phyloP scores from a whole-genome alignment of 1,140 invertebrate genomes.

The Belonocnema kinseyi region DNA sequence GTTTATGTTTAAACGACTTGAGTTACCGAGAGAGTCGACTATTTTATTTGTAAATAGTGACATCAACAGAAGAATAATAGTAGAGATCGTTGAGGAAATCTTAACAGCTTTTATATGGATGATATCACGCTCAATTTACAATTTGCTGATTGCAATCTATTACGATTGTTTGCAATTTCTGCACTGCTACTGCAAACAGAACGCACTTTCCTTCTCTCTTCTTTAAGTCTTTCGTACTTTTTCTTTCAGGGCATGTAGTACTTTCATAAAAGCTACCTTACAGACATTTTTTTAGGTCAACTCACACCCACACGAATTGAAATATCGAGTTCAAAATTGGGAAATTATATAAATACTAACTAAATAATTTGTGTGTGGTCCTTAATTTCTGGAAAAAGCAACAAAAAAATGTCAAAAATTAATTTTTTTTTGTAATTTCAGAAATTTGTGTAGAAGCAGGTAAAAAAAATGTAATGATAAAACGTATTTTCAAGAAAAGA shows the following conservation, averaged over 20 bases:
- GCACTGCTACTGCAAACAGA: background rate
- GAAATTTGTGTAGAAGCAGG: too few species aligned
- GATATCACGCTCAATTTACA: constrained; percentile 59
- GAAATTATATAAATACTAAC: too few species aligned
- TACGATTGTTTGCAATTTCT: background rate
- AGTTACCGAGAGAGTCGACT: constrained; percentile 57
- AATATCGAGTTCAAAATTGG: too few species aligned
- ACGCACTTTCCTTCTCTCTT: background rate
- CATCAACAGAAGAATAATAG: constrained; percentile 53
- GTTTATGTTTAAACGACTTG: constrained; percentile 16
- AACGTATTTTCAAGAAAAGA: too few species aligned
- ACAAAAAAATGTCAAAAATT: too few species aligned
- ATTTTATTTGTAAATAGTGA: constrained; percentile 61
- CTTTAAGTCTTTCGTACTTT: background rate
- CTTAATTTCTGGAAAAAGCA: too few species aligned
- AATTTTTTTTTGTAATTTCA: too few species aligned
- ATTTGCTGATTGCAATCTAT: constrained; percentile 35
- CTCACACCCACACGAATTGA: too few species aligned
- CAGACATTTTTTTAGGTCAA: too few species aligned
- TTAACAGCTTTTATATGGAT: constrained; percentile 56
- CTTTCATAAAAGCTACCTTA: too few species aligned
- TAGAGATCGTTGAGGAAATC: constrained; percentile 43
- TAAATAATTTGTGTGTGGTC: too few species aligned
- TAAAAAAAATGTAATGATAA: too few species aligned
- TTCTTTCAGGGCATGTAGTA: background rate